phyloP scores from a whole-genome alignment of 2,888 invertebrate genomes.

The Timema cristinae region DNA sequence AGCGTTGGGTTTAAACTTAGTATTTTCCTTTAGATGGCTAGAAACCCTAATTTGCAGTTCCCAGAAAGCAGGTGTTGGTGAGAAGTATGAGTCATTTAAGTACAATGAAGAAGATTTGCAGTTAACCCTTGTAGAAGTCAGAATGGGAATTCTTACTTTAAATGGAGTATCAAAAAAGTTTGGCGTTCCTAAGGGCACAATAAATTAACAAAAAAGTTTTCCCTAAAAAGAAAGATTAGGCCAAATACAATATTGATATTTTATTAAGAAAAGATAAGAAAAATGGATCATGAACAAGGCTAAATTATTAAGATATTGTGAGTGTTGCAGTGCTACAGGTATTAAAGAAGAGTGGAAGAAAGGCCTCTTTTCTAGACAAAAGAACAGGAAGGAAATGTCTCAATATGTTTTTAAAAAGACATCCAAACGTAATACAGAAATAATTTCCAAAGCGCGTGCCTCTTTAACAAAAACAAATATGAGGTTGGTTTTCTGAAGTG shows the following conservation, averaged over 20 bases:
- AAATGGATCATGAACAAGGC: neutral
- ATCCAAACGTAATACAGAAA: neutral
- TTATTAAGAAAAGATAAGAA: conserved; percentile 2
- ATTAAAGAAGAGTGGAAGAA: neutral
- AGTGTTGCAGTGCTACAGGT: neutral
- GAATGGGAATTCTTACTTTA: neutral
- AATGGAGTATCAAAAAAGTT: conserved; percentile 7
- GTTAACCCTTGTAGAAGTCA: neutral
- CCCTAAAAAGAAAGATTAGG: no score
- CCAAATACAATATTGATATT: no score
- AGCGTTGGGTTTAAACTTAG: no score
- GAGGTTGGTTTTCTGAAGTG: neutral
- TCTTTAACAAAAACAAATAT: neutral
- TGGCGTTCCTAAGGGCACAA: no score
- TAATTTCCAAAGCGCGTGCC: neutral
- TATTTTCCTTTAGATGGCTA: no score
- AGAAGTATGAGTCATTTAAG: no score
- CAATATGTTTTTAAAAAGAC: neutral
- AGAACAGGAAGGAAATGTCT: neutral
- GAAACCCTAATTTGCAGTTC: no score
- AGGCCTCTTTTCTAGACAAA: neutral
- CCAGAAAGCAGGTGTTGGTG: no score
- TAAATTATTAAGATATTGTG: neutral
- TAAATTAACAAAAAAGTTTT: no score
- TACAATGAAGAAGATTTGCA: conserved; percentile 1